phyloP scores from a whole-genome alignment of 1,140 invertebrate genomes.

The Megalopta genalis region DNA sequence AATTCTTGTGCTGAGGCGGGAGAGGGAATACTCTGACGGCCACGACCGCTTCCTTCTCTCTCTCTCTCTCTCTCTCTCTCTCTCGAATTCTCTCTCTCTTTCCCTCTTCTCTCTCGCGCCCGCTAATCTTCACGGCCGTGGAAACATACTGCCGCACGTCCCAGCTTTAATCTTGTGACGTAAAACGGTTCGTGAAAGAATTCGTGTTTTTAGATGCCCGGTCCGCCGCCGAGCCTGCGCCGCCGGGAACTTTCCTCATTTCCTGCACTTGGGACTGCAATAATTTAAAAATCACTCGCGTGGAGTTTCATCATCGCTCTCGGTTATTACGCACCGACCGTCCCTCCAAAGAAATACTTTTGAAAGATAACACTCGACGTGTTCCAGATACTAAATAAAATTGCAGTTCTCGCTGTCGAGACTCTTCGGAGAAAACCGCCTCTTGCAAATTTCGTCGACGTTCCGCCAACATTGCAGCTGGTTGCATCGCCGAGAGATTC shows the following conservation, averaged over 20 bases:
- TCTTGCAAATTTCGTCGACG: neutral
- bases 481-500: too few species aligned
- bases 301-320: constrained; percentile 13
- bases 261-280: constrained; percentile 9
- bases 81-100: too few species aligned
- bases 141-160: constrained; percentile 33
- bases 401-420: too few species aligned
- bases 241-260: constrained; percentile 23
- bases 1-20: constrained; percentile 43
- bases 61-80: too few species aligned
- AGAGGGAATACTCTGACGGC: constrained; percentile 43
- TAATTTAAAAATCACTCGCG: constrained; percentile 18
- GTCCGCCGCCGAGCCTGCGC: neutral
- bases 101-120: too few species aligned
- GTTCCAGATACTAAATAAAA: neutral
- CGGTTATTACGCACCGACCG: constrained; percentile 1
- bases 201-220: constrained; percentile 1
- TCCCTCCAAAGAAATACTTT: neutral
- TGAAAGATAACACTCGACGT: neutral
- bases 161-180: constrained; percentile 32
- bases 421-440: too few species aligned
- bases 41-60: too few species aligned
- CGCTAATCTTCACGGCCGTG: constrained; percentile 38
- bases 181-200: constrained; percentile 34
- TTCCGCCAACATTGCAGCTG: neutral